Conservation (phyloP, 2,888 invertebrate species). For the Synanthedon formicaeformis region DNA sequence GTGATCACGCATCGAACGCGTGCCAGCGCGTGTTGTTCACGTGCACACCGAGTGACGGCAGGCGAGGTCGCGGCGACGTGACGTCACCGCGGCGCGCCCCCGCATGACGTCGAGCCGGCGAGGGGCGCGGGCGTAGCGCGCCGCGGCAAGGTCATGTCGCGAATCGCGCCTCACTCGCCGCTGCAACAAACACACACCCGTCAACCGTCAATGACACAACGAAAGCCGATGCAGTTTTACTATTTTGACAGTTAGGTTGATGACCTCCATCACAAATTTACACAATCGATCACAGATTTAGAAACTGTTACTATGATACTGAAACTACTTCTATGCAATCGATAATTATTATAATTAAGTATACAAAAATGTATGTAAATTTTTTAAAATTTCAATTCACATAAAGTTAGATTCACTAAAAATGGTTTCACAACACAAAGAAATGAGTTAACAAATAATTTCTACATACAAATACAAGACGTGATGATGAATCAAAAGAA, state of each 20-base stretch:
- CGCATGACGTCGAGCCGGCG: constrained; percentile 42
- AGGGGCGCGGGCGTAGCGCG: constrained; percentile 34
- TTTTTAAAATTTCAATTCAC: too few species aligned
- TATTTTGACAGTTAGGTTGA: constrained; percentile 11
- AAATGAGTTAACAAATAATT: too few species aligned
- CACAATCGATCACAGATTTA: too few species aligned
- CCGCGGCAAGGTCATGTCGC: constrained; percentile 36
- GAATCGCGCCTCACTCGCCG: constrained; percentile 13
- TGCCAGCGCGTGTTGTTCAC: constrained; percentile 86
- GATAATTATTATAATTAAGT: too few species aligned
- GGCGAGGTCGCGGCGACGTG: constrained; percentile 62
- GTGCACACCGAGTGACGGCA: constrained; percentile 81
- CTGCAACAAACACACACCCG: constrained; percentile 10
- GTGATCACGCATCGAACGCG: constrained; percentile 81
- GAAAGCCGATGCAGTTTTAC: constrained; percentile 11
- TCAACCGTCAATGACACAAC: constrained; percentile 11
- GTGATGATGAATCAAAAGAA: too few species aligned
- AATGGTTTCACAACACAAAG: too few species aligned
- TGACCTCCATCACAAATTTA: constrained; percentile 7
- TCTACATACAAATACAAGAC: too few species aligned
- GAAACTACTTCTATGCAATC: too few species aligned
- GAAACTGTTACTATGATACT: too few species aligned
- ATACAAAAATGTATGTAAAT: too few species aligned
- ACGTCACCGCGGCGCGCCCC: constrained; percentile 73
- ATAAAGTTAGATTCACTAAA: too few species aligned